A percentile compares a stretch with the other conserved stretches of the same genome.
Evolutionary conservation across 2,888 invertebrate species (phyloP).

Genomic region (Andrena minutula): DNA sequence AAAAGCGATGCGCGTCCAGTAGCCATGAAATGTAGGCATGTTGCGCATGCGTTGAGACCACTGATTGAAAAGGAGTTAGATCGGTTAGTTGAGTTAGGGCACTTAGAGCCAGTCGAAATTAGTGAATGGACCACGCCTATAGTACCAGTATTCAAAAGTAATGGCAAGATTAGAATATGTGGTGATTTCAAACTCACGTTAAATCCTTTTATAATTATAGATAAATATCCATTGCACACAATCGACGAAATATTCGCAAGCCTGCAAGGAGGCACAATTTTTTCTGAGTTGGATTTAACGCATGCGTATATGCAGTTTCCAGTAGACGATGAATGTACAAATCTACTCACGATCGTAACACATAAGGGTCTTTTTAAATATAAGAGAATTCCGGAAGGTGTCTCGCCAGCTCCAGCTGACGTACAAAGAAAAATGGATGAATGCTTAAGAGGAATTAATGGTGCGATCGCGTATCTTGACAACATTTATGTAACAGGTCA

Average conservation of each 20-base stretch:
- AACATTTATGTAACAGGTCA: slow-evolving; percentile 39
- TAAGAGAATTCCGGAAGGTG: not conserved
- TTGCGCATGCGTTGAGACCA: not conserved
- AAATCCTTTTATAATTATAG: not conserved
- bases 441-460: not conserved
- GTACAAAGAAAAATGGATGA: not conserved
- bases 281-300: not conserved
- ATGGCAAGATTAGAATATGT: not conserved
- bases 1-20: not conserved
- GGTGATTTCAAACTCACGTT: slow-evolving; percentile 16
- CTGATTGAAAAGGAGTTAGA: not conserved
- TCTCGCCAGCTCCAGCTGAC: not conserved
- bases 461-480: not conserved
- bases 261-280: not conserved
- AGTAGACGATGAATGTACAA: not conserved
- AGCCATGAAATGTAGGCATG: not conserved
- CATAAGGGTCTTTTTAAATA: slow-evolving; percentile 12
- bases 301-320: slow-evolving; percentile 6
- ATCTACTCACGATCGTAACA: slow-evolving; percentile 9
- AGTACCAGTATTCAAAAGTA: not conserved
- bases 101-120: not conserved
- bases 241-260: not conserved
- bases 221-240: not conserved
- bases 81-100: not conserved
- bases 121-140: slow-evolving; percentile 10